These are phyloP conservation scores for Drosophila demipolita DNA, from an alignment of 2,888 invertebrate species.

Conservation along the genomic window DNA sequence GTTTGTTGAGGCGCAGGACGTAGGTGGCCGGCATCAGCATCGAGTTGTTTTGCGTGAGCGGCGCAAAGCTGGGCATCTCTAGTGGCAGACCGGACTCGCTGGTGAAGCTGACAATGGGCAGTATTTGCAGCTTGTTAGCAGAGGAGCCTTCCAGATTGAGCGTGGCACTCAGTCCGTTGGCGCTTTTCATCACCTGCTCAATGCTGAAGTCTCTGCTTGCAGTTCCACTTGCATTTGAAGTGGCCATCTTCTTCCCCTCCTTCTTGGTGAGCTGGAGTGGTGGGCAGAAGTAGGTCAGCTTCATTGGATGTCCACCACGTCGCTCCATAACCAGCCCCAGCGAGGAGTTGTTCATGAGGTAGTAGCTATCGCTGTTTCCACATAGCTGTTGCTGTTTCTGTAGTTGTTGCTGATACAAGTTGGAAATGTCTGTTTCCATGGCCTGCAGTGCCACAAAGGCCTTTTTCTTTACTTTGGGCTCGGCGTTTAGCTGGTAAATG, in stretches of 20 bases:
- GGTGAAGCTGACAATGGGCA: slow-evolving; percentile 80
- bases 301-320: slow-evolving; percentile 96
- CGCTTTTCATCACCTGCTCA: slow-evolving; percentile 71
- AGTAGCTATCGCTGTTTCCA: slow-evolving; percentile 87
- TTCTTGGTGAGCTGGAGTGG: slow-evolving; percentile 60
- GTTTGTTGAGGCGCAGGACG: slow-evolving; percentile 91
- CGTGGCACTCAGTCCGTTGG: slow-evolving; percentile 93
- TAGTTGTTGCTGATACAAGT: slow-evolving; percentile 91
- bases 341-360: slow-evolving; percentile 93
- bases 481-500: slow-evolving; percentile 97
- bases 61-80: slow-evolving; percentile 91
- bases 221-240: slow-evolving; percentile 47
- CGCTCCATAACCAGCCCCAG: slow-evolving; percentile 94
- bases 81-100: slow-evolving; percentile 71
- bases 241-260: slow-evolving; percentile 14
- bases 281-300: slow-evolving; percentile 92
- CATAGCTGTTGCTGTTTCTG: slow-evolving; percentile 87
- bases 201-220: slow-evolving; percentile 88
- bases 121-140: slow-evolving; percentile 88
- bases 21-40: slow-evolving; percentile 96
- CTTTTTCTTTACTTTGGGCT: slow-evolving; percentile 95
- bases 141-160: slow-evolving; percentile 95
- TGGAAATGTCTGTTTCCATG: slow-evolving; percentile 94
- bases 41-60: slow-evolving; percentile 93
- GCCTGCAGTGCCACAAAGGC: slow-evolving; percentile 97